Base-by-base conservation (phyloP, 2,113 vertebrate species). In the Embiotoca jacksoni region DNA sequence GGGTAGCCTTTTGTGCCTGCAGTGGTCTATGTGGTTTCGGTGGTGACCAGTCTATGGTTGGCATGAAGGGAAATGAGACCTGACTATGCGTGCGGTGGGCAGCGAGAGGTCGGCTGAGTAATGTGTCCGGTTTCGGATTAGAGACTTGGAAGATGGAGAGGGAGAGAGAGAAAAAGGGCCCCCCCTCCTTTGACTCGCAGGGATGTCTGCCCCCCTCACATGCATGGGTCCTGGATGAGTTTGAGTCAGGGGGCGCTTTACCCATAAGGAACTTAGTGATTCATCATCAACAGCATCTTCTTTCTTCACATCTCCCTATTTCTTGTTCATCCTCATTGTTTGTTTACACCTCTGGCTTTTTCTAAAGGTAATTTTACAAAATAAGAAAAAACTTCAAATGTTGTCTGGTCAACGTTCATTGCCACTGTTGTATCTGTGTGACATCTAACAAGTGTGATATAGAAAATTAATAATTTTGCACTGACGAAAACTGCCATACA, bases 61-160 rank as follows among this genome's bases (percentile, higher is more conserved):
- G 81, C 85, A 88, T 71, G 80, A 84, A 85, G 62, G 81, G 87
- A 91, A 88, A 90, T 91, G 81, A 90, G 92, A 90, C 77, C 86
- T 91, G 92, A 92, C 88, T 91, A 83, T 77, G 83, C 70, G 57
- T 82, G 91, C 61, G 62, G 82, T 83, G 82, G 82, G 68, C 83
- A 85, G 72, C 33, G 23, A 85, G 78, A 84, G 89, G 91, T 89
- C 84, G 82, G 79, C 84, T 86, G 88, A 90, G 86, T 91, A 94
- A 94, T 91, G 82, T 81, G 86, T 89, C 83, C 74, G 57, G 63
- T 92, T 91, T 85, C 23, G 35, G 81, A 74, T 88, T 82, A 82
- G 82, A 77, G 80, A 72, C 76, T 90, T 82, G 36, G 75, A 68
- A 86, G 83, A 83, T 13, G 30, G 32, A 71, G 77, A 70, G 73